Evolutionary conservation across 2,888 invertebrate genomes (phyloP).

Genomic region (Marasmarcha lunaedactyla): DNA sequence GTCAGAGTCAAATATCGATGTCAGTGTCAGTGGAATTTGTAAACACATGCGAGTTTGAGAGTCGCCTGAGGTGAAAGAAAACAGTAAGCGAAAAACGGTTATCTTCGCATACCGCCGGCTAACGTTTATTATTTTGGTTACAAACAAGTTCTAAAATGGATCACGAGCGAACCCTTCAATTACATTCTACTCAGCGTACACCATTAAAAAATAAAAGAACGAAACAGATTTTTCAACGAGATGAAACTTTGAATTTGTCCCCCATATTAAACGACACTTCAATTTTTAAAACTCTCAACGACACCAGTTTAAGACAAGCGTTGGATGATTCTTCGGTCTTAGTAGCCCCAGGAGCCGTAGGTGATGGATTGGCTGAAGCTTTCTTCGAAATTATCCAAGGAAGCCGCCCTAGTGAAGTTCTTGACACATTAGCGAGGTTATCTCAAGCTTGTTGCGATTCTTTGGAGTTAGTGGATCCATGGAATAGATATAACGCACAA

Average conservation of each 20-base stretch:
- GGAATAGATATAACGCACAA: constrained; percentile 57
- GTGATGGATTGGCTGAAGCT: constrained; percentile 46
- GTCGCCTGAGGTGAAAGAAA: no score
- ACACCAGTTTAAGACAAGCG: constrained; percentile 53
- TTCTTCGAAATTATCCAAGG: constrained; percentile 60
- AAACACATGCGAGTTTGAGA: no score
- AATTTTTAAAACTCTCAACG: constrained; percentile 54
- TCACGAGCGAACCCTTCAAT: constrained; percentile 36
- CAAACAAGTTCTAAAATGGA: constrained; percentile 24
- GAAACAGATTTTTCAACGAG: constrained; percentile 39
- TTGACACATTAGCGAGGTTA: constrained; percentile 74
- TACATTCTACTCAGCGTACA: constrained; percentile 46
- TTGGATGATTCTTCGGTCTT: constrained; percentile 53
- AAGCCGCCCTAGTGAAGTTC: constrained; percentile 59
- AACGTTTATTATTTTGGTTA: no score
- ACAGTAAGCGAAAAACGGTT: no score
- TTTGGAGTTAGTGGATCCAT: constrained; percentile 61
- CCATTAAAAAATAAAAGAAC: constrained; percentile 42
- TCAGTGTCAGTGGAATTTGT: no score
- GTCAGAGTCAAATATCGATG: no score
- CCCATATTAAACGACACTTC: constrained; percentile 61
- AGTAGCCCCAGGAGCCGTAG: constrained; percentile 32
- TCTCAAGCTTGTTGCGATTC: constrained; percentile 74
- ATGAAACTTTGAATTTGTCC: constrained; percentile 54
- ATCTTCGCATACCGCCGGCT: no score